Percentiles rank a stretch among this genome's conserved stretches.
Conservation (phyloP, 2,113 vertebrate genomes). For the Callipepla californica region DNA sequence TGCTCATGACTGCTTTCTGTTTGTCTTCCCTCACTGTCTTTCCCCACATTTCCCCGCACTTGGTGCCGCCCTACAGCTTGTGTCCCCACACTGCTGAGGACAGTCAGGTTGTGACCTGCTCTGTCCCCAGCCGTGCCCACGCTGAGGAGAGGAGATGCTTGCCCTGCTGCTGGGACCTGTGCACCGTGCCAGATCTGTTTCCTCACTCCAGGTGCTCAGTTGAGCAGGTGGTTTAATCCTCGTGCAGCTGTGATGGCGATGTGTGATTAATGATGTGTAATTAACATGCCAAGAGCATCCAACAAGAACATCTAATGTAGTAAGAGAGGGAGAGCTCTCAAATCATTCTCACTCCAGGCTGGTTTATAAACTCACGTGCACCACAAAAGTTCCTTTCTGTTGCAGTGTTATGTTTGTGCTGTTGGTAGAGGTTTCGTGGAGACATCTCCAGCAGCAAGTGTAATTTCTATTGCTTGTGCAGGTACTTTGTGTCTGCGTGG, state of each 20-base stretch:
- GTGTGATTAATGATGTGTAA: background rate
- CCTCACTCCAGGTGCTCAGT: background rate
- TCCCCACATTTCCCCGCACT: background rate
- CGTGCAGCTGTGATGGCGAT: background rate
- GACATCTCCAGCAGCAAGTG: background rate
- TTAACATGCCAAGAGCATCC: background rate
- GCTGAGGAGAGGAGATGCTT: background rate
- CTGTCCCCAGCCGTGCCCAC: background rate
- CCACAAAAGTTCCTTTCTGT: background rate
- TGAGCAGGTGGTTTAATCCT: background rate
- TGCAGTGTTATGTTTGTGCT: background rate
- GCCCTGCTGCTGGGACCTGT: background rate
- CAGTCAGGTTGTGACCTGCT: background rate
- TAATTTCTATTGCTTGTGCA: background rate
- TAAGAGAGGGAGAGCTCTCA: background rate
- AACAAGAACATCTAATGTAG: background rate
- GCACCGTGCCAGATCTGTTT: background rate
- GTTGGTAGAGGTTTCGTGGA: background rate
- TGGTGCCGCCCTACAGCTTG: fast-evolving
- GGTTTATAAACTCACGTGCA: background rate
- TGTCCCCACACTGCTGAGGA: background rate
- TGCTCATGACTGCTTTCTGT: background rate
- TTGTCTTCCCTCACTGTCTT: background rate
- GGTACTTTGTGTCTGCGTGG: background rate
- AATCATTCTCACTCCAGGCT: fast-evolving